Base-by-base conservation (phyloP, 2,888 invertebrate genomes). In the Philaethria dido region DNA sequence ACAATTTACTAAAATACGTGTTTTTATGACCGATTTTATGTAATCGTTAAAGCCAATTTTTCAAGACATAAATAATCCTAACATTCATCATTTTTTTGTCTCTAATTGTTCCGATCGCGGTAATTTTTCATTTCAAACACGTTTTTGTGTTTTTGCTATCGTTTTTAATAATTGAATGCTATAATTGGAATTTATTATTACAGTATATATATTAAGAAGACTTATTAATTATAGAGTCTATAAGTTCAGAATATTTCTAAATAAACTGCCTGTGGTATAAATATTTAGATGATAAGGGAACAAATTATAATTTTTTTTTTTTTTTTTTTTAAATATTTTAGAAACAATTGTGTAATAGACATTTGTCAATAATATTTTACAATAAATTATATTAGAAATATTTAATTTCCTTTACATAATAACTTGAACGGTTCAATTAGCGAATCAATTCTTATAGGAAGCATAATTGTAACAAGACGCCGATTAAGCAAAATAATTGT, bases 401-500 rank as follows among this genome's bases (percentile, higher is more conserved):
- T n/a, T n/a, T n/a, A n/a, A n/a, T n/a, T n/a, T n/a, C n/a, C n/a
- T n/a, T n/a, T n/a, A n/a, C 20, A 18, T 20, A 48, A n/a, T 22
- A 25, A 22, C 25, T 25, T 29, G 50, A 52, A 16, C n/a, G n/a
- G 29, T 29, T 52, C 16, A 52, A 52, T 52, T 52, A 29, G 11
- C 29, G 29, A 16, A 16, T 52, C n/a, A 11, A 3, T 25, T n/a
- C 2, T 25, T 29, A 52, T 29, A 52, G 9, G 29, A 52, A 52
- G 25, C 50, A 52, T 9, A 50, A 29, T 9, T 52, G 29, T 52
- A 25, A 29, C 16, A 29, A 29, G 16, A 39, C 3, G 13, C 9
- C 50, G 29, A n/a, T 29, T 25, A 52, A 29, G 29, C 29, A 14
- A 52, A n/a, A 16, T n/a, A 52, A 16, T 52, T 52, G 11, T 50